These are phyloP conservation scores for Lindbergichthys nudifrons DNA, from an alignment of 2,797 vertebrate species.

Conservation along the genomic window DNA sequence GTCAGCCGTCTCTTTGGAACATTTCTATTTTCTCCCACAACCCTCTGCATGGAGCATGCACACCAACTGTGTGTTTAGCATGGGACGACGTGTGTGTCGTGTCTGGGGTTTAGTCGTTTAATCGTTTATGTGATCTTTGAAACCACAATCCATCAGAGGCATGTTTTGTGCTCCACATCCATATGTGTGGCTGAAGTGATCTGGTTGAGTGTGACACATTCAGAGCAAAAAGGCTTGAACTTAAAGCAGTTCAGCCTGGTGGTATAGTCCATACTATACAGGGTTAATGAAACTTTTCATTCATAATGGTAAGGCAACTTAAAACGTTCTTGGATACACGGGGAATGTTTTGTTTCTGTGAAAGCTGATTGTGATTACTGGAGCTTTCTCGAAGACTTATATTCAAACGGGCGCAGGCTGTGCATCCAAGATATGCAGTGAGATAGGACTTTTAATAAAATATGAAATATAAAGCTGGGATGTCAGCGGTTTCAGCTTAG, in stretches of 20 bases:
- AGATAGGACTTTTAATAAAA: conserved; percentile 39
- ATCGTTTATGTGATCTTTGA: conserved; percentile 7
- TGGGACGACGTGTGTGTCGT: not conserved
- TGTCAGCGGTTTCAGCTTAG: conserved; percentile 52
- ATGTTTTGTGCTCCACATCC: conserved; percentile 26
- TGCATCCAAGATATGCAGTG: conserved; percentile 48
- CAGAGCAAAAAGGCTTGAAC: conserved; percentile 24
- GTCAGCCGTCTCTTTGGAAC: conserved; percentile 53
- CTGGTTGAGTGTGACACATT: conserved; percentile 41
- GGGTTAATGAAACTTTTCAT: conserved; percentile 43
- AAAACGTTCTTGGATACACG: conserved; percentile 66
- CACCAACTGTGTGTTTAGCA: conserved; percentile 21
- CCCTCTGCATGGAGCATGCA: conserved; percentile 7
- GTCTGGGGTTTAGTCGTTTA: conserved; percentile 1
- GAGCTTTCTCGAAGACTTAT: conserved; percentile 50
- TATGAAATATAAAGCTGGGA: conserved; percentile 56
- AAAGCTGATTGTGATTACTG: conserved; percentile 58
- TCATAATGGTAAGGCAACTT: conserved; percentile 73
- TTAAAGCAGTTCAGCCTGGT: conserved; percentile 23
- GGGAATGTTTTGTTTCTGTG: conserved; percentile 60
- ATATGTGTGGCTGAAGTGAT: conserved; percentile 22
- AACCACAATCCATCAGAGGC: conserved; percentile 11
- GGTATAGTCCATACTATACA: conserved; percentile 27
- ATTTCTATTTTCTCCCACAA: conserved; percentile 20
- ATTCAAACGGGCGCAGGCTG: conserved; percentile 49